Percentiles rank a stretch among this genome's conserved stretches.
These are phyloP conservation scores for Charaxes varanes DNA, from an alignment of 1,140 invertebrate genomes.

Conservation along the genomic window DNA sequence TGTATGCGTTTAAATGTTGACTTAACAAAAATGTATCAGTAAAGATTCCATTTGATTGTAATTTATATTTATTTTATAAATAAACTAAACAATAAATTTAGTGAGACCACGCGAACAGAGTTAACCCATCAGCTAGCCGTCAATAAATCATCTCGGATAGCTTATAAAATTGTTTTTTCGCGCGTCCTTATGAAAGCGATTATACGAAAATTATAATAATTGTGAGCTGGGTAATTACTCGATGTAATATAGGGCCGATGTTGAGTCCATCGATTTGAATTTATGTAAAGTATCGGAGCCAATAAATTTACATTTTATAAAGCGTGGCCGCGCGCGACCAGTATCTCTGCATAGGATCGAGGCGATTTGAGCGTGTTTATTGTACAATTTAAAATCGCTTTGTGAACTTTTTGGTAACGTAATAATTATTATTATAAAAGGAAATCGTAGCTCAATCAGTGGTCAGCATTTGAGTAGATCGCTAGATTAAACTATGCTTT, in stretches of 20 bases:
- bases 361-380: slow-evolving; percentile 7
- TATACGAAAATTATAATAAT: slow-evolving; percentile 73
- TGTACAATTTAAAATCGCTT: slow-evolving; percentile 6
- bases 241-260: slow-evolving; percentile 58
- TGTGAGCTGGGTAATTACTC: slow-evolving; percentile 61
- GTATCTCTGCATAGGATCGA: slow-evolving; percentile 45
- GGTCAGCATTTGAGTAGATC: too few species aligned
- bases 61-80: slow-evolving; percentile 1
- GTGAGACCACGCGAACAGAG: too few species aligned
- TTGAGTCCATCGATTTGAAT: slow-evolving; percentile 62
- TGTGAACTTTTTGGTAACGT: too few species aligned
- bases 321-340: slow-evolving; percentile 31
- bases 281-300: slow-evolving; percentile 69
- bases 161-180: slow-evolving; percentile 66
- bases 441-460: too few species aligned
- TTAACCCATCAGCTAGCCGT: too few species aligned
- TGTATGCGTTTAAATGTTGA: too few species aligned
- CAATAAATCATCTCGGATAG: slow-evolving; percentile 58
- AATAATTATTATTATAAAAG: too few species aligned
- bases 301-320: slow-evolving; percentile 72
- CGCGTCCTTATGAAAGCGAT: slow-evolving; percentile 63
- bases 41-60: too few species aligned
- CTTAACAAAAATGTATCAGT: too few species aligned
- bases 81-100: slow-evolving; percentile 20
- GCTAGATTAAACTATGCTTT: too few species aligned